Percentiles rank a stretch among this genome's conserved stretches.
These are phyloP conservation scores for Nothoprocta perdicaria DNA, from an alignment of 2,113 vertebrate species.

Conservation along the genomic window DNA sequence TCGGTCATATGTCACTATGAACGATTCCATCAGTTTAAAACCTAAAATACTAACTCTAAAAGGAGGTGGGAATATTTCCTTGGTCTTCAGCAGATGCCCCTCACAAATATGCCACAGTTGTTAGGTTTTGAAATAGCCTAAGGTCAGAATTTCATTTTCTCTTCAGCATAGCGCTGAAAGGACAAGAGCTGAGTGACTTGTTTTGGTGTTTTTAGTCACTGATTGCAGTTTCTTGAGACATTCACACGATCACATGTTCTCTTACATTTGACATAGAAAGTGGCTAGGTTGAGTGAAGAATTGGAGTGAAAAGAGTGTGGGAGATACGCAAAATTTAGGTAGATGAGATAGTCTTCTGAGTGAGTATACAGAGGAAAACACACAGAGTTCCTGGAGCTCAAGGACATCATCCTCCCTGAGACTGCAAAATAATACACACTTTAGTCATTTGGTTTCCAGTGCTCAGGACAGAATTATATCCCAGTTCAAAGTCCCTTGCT, in stretches of 20 bases:
- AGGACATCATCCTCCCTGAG: not conserved
- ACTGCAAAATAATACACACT: not conserved
- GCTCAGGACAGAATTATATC: not conserved
- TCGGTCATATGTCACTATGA: not conserved
- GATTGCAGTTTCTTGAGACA: not conserved
- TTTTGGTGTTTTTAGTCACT: not conserved
- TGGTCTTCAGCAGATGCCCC: not conserved
- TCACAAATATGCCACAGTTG: not conserved
- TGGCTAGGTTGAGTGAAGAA: not conserved
- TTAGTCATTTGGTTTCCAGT: not conserved
- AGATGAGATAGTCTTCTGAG: not conserved
- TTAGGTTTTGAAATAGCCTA: not conserved
- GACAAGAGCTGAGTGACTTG: conserved; percentile 35
- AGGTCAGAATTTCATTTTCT: conserved; percentile 29
- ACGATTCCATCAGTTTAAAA: not conserved
- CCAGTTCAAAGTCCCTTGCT: not conserved
- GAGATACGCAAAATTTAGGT: not conserved
- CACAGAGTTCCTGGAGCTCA: not conserved
- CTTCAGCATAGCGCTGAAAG: not conserved
- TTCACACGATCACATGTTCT: not conserved
- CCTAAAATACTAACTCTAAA: not conserved
- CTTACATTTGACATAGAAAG: not conserved
- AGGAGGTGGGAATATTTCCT: not conserved
- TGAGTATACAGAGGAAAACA: not conserved
- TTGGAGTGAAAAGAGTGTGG: not conserved